phyloP scores from a whole-genome alignment of 2,797 vertebrate species.

The Austrolebias charrua region DNA sequence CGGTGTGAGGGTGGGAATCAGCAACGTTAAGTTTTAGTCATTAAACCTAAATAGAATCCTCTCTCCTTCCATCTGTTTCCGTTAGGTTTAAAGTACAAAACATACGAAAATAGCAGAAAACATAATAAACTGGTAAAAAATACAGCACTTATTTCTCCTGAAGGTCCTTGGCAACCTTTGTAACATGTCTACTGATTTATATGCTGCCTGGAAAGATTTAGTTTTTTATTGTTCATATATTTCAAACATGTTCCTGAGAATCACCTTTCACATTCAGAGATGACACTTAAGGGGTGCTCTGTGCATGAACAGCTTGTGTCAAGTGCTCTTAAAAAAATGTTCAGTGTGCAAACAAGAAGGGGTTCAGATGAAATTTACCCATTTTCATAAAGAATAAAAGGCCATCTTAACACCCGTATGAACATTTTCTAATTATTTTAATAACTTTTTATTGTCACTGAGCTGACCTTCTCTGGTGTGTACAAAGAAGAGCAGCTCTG shows the following conservation, averaged over 20 bases:
- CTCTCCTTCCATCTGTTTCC: too few species aligned
- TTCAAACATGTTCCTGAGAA: background rate
- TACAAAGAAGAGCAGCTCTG: background rate
- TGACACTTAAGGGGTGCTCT: background rate
- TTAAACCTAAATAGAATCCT: too few species aligned
- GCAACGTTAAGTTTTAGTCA: too few species aligned
- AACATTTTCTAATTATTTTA: background rate
- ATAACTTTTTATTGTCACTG: background rate
- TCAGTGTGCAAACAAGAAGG: background rate
- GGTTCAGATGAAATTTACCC: background rate
- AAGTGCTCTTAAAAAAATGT: background rate
- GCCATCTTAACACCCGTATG: background rate
- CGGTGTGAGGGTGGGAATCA: background rate
- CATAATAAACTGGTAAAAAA: too few species aligned
- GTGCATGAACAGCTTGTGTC: background rate
- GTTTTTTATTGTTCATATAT: background rate
- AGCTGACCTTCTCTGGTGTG: constrained; percentile 24
- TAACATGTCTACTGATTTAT: background rate
- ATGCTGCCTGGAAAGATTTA: background rate
- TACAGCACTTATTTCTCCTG: too few species aligned
- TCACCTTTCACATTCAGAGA: background rate
- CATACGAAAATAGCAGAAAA: too few species aligned
- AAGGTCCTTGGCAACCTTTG: background rate
- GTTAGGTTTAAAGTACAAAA: too few species aligned
- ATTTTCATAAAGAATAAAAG: background rate